These are phyloP conservation scores for Caenorhabditis tropicalis DNA, from an alignment of 1,140 invertebrate genomes.

Conservation along the genomic window DNA sequence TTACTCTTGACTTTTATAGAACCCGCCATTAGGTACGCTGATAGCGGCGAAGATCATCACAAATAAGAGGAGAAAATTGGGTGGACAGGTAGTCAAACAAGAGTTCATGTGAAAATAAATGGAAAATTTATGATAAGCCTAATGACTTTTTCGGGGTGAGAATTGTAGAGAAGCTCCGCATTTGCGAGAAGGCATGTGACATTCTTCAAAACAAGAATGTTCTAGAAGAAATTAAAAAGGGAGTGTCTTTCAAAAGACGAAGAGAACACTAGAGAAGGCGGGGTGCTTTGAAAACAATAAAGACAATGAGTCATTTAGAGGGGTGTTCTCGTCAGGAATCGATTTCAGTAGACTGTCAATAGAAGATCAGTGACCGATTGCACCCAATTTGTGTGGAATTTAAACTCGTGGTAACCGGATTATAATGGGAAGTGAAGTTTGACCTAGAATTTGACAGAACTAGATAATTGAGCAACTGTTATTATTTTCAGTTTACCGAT, in stretches of 20 bases:
- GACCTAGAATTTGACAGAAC: background rate
- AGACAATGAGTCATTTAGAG: background rate
- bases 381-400: conserved; percentile 27
- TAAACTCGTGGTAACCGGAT: conserved; percentile 7
- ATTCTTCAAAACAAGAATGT: background rate
- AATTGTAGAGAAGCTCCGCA: background rate
- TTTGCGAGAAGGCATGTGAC: background rate
- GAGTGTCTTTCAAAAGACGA: background rate
- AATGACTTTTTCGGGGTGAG: background rate
- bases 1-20: conserved; percentile 24
- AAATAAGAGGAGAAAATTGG: background rate
- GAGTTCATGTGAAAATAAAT: background rate
- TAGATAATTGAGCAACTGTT: too few relatives aligned
- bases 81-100: background rate
- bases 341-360: background rate
- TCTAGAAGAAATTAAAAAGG: background rate
- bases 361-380: conserved; percentile 12
- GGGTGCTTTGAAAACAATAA: background rate
- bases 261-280: background rate
- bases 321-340: background rate
- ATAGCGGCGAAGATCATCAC: background rate
- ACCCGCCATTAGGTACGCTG: background rate
- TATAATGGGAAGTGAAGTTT: background rate
- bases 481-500: too few relatives aligned
- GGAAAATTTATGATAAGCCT: background rate